These are phyloP conservation scores for Gymnogyps californianus DNA, from an alignment of 2,113 vertebrate genomes.

Conservation along the genomic window DNA sequence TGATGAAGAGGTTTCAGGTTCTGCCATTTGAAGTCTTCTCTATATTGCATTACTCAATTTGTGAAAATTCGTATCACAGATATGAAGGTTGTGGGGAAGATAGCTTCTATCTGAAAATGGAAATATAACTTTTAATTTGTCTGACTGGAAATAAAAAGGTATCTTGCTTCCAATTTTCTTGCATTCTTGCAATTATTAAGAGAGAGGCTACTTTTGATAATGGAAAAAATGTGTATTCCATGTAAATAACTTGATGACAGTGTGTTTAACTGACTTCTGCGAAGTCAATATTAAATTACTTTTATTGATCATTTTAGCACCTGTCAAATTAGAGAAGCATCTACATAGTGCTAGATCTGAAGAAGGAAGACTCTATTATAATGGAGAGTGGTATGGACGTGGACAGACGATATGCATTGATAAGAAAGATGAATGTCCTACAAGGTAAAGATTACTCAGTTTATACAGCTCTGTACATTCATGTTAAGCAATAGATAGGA, in stretches of 20 bases:
- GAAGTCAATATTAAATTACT: not conserved
- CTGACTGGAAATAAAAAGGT: not conserved
- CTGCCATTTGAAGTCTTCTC: not conserved
- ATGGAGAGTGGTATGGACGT: slow-evolving; percentile 93
- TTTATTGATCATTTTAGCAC: slow-evolving; percentile 73
- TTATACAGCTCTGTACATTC: not conserved
- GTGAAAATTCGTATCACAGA: not conserved
- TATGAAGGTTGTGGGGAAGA: not conserved
- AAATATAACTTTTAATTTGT: not conserved
- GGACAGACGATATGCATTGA: slow-evolving; percentile 94
- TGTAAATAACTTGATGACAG: not conserved
- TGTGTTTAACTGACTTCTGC: not conserved
- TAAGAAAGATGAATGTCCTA: slow-evolving; percentile 93
- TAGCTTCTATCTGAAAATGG: not conserved
- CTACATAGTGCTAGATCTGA: slow-evolving; percentile 88
- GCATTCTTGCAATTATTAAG: not conserved
- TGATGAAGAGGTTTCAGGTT: not conserved
- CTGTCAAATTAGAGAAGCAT: slow-evolving; percentile 88
- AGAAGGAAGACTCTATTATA: slow-evolving; percentile 91
- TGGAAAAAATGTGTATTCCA: not conserved
- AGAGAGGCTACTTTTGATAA: not conserved
- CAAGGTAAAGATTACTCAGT: slow-evolving; percentile 75
- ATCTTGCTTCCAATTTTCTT: not conserved
- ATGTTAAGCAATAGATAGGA: not conserved
- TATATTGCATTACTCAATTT: not conserved